Base-by-base conservation (phyloP, 1,140 invertebrate species). In the Apis dorsata region DNA sequence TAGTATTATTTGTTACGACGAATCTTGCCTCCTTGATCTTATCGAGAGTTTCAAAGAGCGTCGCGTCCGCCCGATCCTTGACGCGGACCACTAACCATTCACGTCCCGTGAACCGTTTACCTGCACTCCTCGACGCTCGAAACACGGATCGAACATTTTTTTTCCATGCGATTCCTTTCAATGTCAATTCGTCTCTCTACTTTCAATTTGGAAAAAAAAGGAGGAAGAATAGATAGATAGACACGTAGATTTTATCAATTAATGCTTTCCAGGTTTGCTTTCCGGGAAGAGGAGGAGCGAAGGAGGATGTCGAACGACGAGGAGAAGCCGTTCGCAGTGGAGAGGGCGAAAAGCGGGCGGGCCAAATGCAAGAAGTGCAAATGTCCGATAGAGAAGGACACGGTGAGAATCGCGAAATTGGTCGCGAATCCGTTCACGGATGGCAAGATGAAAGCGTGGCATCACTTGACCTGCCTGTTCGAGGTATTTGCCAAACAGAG, bases 341-440 rank as follows among this genome's bases (percentile, higher is more conserved):
- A 98, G 81, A 95, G 96, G 85, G 97, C 97, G 0, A 98, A 98
- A 93, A 95, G 95, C 1, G 97, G 97, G 0, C 95, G 97, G 63
- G 97, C 97, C 0, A 95, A 95, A n/a, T 98, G 98, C 91, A 98
- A 98, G 91, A 97, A 97, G 92, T 98, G 98, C 92, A 98, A 98
- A 94, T 93, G 95, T 75, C 96, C 97, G 88, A 97, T 98, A 89
- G 95, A 96, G 9, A 96, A 96, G 91, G 97, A 96, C 44, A 93
- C 95, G 63, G 87, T 98, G 59, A 94, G 97, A 77, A 94, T 98
- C 28, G 97, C 96, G 0, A 97, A 98, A 94, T 89, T 97, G 44
- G 95, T 96, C 9, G 89, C 96, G 1, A 98, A 97, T 94, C 97
- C 97, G 2, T 98, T 98, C 91, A 95, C 95, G 24, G 96, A 96